Evolutionary conservation across 1,140 invertebrate species (phyloP).

Genomic region (Drosophila lini): DNA sequence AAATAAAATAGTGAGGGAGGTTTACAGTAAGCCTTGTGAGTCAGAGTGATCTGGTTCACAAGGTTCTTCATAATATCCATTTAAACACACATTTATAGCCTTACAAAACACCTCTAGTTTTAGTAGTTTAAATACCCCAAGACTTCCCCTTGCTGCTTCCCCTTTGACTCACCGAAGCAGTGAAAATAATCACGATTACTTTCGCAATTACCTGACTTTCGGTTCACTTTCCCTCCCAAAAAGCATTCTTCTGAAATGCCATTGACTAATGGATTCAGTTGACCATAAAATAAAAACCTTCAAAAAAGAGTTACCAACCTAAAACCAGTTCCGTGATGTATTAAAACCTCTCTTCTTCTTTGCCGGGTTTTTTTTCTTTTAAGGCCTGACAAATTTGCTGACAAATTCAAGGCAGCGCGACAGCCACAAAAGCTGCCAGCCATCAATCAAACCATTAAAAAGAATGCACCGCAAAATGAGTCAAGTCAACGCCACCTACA

Average conservation of each 20-base stretch:
- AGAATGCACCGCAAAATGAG: conserved; percentile 77
- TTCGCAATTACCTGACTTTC: conserved; percentile 61
- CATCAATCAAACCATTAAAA: conserved; percentile 83
- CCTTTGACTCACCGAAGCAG: conserved; percentile 6
- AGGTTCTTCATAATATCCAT: conserved; percentile 1
- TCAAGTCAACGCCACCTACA: conserved; percentile 75
- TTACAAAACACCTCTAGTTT: not conserved
- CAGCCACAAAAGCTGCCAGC: conserved; percentile 67
- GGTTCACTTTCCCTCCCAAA: conserved; percentile 35
- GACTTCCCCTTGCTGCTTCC: not conserved
- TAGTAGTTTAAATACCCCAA: not conserved
- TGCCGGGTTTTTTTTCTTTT: conserved; percentile 15
- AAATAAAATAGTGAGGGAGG: conserved; percentile 41
- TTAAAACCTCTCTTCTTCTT: conserved; percentile 32
- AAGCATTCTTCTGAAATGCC: conserved; percentile 60
- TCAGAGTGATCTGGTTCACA: conserved; percentile 4
- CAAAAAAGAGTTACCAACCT: conserved; percentile 15
- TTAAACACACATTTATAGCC: too few relatives aligned
- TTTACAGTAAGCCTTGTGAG: conserved; percentile 19
- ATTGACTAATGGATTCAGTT: conserved; percentile 74
- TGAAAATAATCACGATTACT: conserved; percentile 49
- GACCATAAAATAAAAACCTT: conserved; percentile 57
- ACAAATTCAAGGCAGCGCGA: conserved; percentile 78
- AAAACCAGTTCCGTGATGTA: conserved; percentile 64
- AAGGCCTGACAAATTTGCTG: conserved; percentile 77